Conservation (phyloP, 2,797 vertebrate genomes). For the Loriculus beryllinus region DNA sequence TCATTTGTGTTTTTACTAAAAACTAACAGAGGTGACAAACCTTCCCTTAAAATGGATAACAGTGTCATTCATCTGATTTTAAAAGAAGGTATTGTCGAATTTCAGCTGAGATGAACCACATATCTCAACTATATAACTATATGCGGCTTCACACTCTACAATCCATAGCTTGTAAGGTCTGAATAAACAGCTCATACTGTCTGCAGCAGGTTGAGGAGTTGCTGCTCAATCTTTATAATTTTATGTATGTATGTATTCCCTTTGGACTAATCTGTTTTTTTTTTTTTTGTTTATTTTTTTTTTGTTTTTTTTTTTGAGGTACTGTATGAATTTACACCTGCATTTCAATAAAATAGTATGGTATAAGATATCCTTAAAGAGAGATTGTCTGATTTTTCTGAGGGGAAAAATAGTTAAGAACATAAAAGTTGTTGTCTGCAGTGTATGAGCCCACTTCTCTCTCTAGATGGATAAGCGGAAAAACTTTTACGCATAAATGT, state of each 20-base stretch:
- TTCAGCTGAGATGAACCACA: neutral
- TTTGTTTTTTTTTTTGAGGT: neutral
- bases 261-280: neutral
- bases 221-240: neutral
- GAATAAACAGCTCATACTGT: neutral
- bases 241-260: neutral
- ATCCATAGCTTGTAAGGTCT: neutral
- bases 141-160: neutral
- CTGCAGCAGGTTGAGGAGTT: neutral
- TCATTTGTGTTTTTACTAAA: neutral
- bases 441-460: neutral
- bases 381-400: neutral
- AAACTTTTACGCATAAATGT: neutral
- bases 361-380: neutral
- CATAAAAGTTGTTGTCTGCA: neutral
- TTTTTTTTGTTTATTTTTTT: neutral
- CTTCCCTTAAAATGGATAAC: neutral
- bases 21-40: neutral
- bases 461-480: neutral
- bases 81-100: neutral
- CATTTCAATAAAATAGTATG: neutral
- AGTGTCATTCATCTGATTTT: neutral
- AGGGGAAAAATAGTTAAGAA: neutral
- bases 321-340: neutral
- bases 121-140: neutral